Evolutionary conservation across 2,888 invertebrate species (phyloP).

Genomic region (Volucella zonaria): DNA sequence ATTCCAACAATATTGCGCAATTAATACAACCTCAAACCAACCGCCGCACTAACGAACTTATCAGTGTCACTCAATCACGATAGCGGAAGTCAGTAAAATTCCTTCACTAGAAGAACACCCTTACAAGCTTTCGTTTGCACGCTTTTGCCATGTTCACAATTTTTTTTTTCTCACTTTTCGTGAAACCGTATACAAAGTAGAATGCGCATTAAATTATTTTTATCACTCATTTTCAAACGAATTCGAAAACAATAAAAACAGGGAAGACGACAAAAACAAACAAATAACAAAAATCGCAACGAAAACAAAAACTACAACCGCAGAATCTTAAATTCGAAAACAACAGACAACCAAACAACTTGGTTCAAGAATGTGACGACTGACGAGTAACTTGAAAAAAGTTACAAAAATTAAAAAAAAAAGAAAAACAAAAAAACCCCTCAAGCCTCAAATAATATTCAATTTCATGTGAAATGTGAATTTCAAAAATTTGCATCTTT

Average conservation of each 20-base stretch:
- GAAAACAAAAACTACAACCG: neutral
- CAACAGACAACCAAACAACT: neutral
- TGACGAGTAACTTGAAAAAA: neutral
- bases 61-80: slow-evolving; percentile 22
- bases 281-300: slow-evolving; percentile 4
- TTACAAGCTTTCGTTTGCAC: slow-evolving; percentile 16
- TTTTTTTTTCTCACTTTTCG: slow-evolving; percentile 32
- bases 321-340: neutral
- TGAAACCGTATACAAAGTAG: slow-evolving; percentile 31
- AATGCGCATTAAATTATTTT: slow-evolving; percentile 62
- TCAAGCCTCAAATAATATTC: slow-evolving; percentile 40
- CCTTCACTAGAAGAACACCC: slow-evolving; percentile 13
- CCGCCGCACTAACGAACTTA: neutral
- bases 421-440: neutral
- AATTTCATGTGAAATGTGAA: slow-evolving; percentile 62
- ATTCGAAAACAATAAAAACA: slow-evolving; percentile 45
- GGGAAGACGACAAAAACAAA: slow-evolving; percentile 4
- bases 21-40: slow-evolving; percentile 8
- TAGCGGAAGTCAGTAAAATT: slow-evolving; percentile 46
- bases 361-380: neutral
- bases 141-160: slow-evolving; percentile 6
- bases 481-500: slow-evolving; percentile 62
- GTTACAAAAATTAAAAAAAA: neutral
- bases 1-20: slow-evolving; percentile 4
- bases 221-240: slow-evolving; percentile 56